phyloP scores from a whole-genome alignment of 2,797 vertebrate species.

The Emydoidea blandingii region DNA sequence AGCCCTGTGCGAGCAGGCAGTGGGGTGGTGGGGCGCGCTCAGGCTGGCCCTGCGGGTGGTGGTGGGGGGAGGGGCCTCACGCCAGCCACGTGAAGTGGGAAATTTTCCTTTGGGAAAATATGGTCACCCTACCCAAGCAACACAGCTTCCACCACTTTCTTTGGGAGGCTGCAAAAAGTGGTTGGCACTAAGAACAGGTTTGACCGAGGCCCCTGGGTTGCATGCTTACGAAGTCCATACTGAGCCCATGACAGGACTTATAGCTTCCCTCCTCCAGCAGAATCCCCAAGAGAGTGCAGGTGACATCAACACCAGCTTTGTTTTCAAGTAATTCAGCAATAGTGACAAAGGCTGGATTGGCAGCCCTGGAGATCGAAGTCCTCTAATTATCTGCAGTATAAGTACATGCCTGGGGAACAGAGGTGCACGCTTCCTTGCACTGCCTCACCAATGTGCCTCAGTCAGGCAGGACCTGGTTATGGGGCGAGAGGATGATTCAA shows the following conservation, averaged over 20 bases:
- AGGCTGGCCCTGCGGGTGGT: no score
- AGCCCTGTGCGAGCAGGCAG: no score
- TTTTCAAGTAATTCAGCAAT: conserved; percentile 12
- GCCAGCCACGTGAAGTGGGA: no score
- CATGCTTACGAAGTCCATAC: not conserved
- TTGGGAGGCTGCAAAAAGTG: conserved; percentile 21
- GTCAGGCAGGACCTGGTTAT: accelerated
- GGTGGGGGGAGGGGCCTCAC: no score
- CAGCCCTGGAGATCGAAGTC: not conserved
- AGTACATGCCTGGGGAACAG: not conserved
- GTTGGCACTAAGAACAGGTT: not conserved
- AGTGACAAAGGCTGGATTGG: conserved; percentile 28
- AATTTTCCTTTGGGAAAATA: no score
- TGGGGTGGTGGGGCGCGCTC: no score
- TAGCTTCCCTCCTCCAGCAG: not conserved
- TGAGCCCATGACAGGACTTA: not conserved
- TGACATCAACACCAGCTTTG: conserved; percentile 22
- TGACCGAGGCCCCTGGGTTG: not conserved
- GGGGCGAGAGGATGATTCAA: not conserved
- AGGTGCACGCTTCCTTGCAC: not conserved
- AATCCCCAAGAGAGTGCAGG: not conserved
- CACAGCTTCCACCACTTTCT: not conserved
- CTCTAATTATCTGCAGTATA: not conserved
- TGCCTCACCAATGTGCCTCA: not conserved
- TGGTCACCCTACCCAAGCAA: not conserved